Conservation (phyloP, 2,888 invertebrate species). For the Apomyelois bistriatella region DNA sequence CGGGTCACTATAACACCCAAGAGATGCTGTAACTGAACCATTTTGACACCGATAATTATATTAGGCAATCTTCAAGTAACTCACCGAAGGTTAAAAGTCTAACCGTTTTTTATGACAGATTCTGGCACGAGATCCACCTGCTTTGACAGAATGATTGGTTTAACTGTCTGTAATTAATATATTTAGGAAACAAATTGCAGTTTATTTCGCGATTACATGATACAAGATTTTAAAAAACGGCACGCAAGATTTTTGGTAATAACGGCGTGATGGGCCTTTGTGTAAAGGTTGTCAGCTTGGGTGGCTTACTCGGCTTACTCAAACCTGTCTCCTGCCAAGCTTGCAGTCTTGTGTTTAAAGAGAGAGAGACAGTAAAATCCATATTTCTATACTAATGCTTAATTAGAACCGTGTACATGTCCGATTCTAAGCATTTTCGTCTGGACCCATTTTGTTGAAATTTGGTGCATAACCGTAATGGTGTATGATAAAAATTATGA, state of each 20-base stretch:
- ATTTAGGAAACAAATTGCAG: not conserved
- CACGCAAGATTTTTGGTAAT: not conserved
- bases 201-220: not conserved
- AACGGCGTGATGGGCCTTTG: not conserved
- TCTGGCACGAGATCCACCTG: not conserved
- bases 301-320: too few relatives aligned
- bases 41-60: slow-evolving; percentile 14
- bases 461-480: too few relatives aligned
- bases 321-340: too few relatives aligned
- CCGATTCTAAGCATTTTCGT: too few relatives aligned
- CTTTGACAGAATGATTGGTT: not conserved
- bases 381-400: too few relatives aligned
- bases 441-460: too few relatives aligned
- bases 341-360: too few relatives aligned
- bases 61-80: slow-evolving; percentile 19
- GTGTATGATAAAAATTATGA: too few relatives aligned
- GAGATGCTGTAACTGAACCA: not conserved
- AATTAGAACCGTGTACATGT: too few relatives aligned
- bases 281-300: too few relatives aligned
- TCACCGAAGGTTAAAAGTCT: slow-evolving; percentile 15
- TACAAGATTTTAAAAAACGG: not conserved
- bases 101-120: slow-evolving; percentile 8
- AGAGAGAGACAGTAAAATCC: too few relatives aligned
- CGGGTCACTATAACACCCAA: not conserved
- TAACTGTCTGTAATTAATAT: not conserved